Base-by-base conservation (phyloP, 2,797 vertebrate species). In the Peromyscus attwateri region DNA sequence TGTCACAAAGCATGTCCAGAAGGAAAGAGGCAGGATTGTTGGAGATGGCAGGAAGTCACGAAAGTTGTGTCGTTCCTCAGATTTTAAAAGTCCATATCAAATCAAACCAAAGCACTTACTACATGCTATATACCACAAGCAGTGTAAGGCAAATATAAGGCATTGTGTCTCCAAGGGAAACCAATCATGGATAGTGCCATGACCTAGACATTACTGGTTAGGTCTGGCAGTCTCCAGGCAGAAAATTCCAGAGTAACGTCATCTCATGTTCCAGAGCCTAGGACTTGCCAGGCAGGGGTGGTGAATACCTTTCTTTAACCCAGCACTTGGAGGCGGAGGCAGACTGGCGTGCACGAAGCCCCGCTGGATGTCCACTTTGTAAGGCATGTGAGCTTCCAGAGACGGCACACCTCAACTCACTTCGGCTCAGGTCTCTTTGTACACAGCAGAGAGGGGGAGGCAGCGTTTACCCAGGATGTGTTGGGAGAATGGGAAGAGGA, bases 101-200 rank as follows among this genome's bases (percentile, higher is more conserved):
- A 34, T 49, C 27, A 62, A 75, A 40, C 27, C 4, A 21, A 92
- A 91, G 55, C 0, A 16, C 31, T 17, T 16, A 68, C 76, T 75
- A 1, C 3, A 9, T 5, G 29, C 73, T 46, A 0, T 9, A 31
- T 6, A n/a, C n/a, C 40, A 12, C 29, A 37, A 92, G 68, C 73
- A 64, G 46, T 3, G 60, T 3, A 60, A 8, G 89, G 52, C 43
- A 49, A 64, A 31, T 14, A 3, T 4, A 3, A 82, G 57, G 5
- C 0, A 4, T 3, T 1, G 25, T 5, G 19, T 29, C 4, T 55
- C 43, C 68, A 8, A 25, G 76, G 89, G 37, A 10, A 70, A 11
- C 23, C 1, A 4, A 71, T 6, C 16, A 12, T 0, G 8, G 40
- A n/a, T 3, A 7, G 6, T 3, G 1, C 34, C 3, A 3, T 14